Base-by-base conservation (phyloP, 2,797 vertebrate species). In the Dermochelys coriacea region DNA sequence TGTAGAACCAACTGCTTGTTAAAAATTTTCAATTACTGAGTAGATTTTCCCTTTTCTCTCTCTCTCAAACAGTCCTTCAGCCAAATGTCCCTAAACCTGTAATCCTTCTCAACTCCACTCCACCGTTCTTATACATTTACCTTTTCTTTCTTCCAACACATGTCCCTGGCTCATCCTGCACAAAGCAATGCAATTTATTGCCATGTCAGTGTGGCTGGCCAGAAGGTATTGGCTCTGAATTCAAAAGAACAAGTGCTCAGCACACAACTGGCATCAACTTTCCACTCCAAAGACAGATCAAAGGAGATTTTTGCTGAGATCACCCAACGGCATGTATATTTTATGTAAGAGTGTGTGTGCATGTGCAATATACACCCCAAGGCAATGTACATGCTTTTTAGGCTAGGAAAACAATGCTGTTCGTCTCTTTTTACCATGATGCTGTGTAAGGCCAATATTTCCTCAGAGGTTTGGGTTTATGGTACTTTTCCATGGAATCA, bases 401-500 rank as follows among this genome's bases (percentile, higher is more conserved):
- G 71, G 10, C 37, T 27, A 75, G 12, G 41, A 75, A 75, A 41
- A 37, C 11, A 27, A 27, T 25, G 41, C 37, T 47, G 12, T 27
- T 41, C 25, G 12, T 45, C 27, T 21, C 10, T 45, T 68, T 75
- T 75, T 75, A 74, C 12, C 6, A 45, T 75, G 25, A 74, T 25
- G 37, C 37, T 7, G 23, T 75, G 23, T 75, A 75, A 47, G 10
- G 41, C 41, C 12, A 45, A 45, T 47, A 75, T 75, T 75, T 75
- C 21, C 71, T 15, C 85, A 55, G 78, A 5, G 78, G 14, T 57
- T 85, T 75, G 45, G 51, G 80, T 31, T 50, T 6, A 3, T 3
- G 4, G 37, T 59, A n/a, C 86, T 90, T 86, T 92, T 78, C 86
- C 91, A 93, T 83, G 47, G 80, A 95, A 34, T 45, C 88, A 50